Evolutionary conservation across 2,113 vertebrate genomes (phyloP), one percentile per base, ranked within the genome.

Genomic region (Grallaria varia): DNA sequence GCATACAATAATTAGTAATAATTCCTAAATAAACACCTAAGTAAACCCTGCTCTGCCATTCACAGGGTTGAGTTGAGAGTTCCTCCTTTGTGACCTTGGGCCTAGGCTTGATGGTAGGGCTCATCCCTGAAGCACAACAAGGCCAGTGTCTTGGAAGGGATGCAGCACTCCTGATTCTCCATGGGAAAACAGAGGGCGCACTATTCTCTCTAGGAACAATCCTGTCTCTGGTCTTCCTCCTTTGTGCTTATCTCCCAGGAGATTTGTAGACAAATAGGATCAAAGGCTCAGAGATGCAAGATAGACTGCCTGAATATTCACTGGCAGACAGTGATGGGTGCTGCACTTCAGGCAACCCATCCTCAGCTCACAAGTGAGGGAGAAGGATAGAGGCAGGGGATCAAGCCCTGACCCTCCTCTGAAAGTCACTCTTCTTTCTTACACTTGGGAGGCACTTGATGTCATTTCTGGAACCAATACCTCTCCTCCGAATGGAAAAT

Each of bases 401-500:
- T 90, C 67, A 83, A 90, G 52, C 49, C 3, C 2, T 90, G 53
- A 75, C 76, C 86, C 80, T 72, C 88, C 82, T 44, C 87, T 92
- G 79, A 84, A 53, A 72, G 76, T 89, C 58, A 58, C 76, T 28
- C 21, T 33, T 89, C 40, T 89, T 78, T 87, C 76, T 92, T 93
- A 60, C 44, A 33, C 60, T 75, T 52, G 31, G 67, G 66, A 95
- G 66, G 86, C 56, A 90, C 76, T 96, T 93, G 88, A 52, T 93
- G 80, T 66, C 0, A 0, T 69, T 93, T 95, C 83, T 92, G 84
- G 80, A 82, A 89, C 60, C 44, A 84, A 15, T 84, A 89, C n/a
- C 28, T 78, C 49, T 37, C 44, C 33, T 66, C 69, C 84, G 96
- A 93, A 96, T 93, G 77, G 88, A 76, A 89, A 90, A 94, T 93